Evolutionary conservation across 2,888 invertebrate genomes (phyloP), one percentile per base, ranked within the genome.

Genomic region (Drosophila leonis): DNA sequence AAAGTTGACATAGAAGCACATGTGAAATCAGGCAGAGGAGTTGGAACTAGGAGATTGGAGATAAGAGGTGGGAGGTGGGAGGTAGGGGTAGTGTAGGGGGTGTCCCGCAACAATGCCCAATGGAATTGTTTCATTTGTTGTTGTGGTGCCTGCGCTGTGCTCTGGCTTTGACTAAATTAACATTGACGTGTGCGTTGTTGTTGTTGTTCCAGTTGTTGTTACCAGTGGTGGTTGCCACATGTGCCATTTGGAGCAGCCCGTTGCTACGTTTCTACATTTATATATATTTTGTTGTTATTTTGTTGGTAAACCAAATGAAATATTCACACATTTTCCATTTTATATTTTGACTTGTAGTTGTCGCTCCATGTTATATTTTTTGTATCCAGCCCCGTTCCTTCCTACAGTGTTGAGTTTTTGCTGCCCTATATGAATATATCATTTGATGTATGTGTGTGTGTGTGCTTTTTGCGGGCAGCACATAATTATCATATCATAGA

Each of bases 1-100:
- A 90, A 89, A 86, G 88, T 91, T 90, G 90, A 91, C 91, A 91
- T 79, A 75, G 88, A 88, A 83, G 88, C 90, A 87, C 91, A 91
- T 83, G 86, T 90, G 91, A 83, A 88, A 83, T 79, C 88, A 76
- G 82, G 75, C 80, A 57, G 61, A 57, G 31, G 54, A 44, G 62
- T 24, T 41, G 54, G 68, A n/a, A 37, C 33, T 7, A 39, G 7
- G 4, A 3, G 39, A 20, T 39, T 33, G 27, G n/a, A 29, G 46
- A 18, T 4, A 41, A 9, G 15, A 3, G 46, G 37, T 33, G 20
- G 29, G n/a, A n/a, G n/a, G n/a, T n/a, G n/a, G n/a, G n/a, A n/a
- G n/a, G n/a, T n/a, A n/a, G n/a, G n/a, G n/a, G n/a, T n/a, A 51
- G 65, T 5, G 37, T 41, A 24, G 9, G 24, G 48, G 54, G 39